These are phyloP conservation scores for Drosophila parvula DNA, from an alignment of 1,140 invertebrate genomes.

Conservation along the genomic window DNA sequence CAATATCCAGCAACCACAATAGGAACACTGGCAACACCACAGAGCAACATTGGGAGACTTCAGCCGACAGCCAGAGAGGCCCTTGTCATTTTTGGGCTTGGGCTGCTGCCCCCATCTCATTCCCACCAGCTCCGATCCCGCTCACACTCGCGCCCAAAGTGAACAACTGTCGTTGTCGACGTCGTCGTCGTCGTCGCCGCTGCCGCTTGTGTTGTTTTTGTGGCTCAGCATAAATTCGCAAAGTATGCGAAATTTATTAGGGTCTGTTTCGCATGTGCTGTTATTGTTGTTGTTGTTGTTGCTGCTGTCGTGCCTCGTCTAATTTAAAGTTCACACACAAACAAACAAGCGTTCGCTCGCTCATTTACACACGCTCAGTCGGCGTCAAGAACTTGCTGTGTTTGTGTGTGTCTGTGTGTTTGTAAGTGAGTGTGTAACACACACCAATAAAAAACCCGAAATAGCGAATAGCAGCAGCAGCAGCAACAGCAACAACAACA, in stretches of 20 bases:
- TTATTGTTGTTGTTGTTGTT: conserved; percentile 41
- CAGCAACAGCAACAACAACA: conserved; percentile 12
- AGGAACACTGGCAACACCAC: conserved; percentile 5
- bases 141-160: conserved; percentile 25
- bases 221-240: conserved; percentile 79
- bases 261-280: conserved; percentile 72
- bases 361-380: conserved; percentile 13
- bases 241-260: conserved; percentile 83
- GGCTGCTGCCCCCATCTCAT: conserved; percentile 28
- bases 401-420: conserved; percentile 26
- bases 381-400: conserved; percentile 18
- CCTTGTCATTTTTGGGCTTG: conserved; percentile 39
- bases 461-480: conserved; percentile 58
- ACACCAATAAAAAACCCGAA: conserved; percentile 70
- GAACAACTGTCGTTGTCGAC: conserved; percentile 67
- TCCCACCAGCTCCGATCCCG: conserved; percentile 13
- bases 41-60: conserved; percentile 20
- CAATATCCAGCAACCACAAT: not conserved
- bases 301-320: conserved; percentile 67
- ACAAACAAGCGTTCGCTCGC: conserved; percentile 16
- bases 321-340: conserved; percentile 80
- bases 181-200: not conserved
- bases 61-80: conserved; percentile 2
- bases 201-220: conserved; percentile 55
- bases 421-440: conserved; percentile 39